Percentiles rank a stretch among this genome's conserved stretches.
Conservation (phyloP, 2,113 vertebrate species). For the Heterotis niloticus region DNA sequence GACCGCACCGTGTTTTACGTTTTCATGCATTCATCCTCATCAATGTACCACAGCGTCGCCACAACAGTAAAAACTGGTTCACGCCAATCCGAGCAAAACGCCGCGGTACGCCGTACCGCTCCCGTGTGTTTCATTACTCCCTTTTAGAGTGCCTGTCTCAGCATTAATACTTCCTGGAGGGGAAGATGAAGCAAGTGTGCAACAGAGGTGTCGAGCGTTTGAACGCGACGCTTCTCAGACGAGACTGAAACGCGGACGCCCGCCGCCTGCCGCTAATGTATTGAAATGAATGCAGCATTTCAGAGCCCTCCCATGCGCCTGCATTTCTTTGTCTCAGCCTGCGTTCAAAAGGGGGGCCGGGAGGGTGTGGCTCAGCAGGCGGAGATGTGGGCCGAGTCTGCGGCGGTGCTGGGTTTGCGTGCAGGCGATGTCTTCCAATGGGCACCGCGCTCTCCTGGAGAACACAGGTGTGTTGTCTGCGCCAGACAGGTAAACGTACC, state of each 20-base stretch:
- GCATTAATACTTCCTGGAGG: background rate
- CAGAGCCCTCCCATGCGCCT: background rate
- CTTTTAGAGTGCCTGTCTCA: background rate
- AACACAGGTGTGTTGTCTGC: background rate
- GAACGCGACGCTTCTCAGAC: background rate
- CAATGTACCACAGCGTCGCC: background rate
- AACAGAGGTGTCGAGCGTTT: background rate
- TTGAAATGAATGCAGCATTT: constrained; percentile 10
- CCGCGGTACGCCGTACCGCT: too few species aligned
- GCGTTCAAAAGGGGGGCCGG: background rate
- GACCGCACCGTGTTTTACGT: too few species aligned
- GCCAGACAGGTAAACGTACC: constrained; percentile 4
- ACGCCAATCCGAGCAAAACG: background rate
- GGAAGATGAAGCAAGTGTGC: background rate
- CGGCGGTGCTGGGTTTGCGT: constrained; percentile 27
- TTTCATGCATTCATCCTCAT: background rate
- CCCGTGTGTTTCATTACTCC: too few species aligned
- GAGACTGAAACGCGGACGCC: background rate
- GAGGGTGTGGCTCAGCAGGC: background rate
- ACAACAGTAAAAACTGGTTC: background rate
- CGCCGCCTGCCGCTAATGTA: background rate
- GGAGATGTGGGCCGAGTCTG: background rate
- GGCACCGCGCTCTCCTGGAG: constrained; percentile 33
- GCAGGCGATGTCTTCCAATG: constrained; percentile 41
- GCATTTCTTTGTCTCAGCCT: background rate